Percentiles rank a stretch among this genome's conserved stretches.
Conservation (phyloP, 2,113 vertebrate species). For the Coregonus clupeaformis region DNA sequence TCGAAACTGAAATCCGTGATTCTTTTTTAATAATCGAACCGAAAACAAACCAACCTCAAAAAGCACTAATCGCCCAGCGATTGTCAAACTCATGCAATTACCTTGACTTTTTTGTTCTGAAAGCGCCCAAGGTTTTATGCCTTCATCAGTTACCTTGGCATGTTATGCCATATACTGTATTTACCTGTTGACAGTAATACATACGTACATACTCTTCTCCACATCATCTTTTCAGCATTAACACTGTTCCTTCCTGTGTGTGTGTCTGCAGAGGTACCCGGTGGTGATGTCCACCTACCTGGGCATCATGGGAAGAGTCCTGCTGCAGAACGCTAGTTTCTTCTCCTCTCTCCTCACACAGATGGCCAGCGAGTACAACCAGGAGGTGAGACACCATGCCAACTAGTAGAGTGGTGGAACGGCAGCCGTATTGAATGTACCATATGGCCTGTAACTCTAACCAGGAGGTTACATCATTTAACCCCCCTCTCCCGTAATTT, state of each 20-base stretch:
- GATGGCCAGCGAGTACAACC: slow-evolving; percentile 85
- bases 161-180: too few relatives aligned
- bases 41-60: too few relatives aligned
- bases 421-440: too few relatives aligned
- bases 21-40: too few relatives aligned
- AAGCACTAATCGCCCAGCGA: not conserved
- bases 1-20: too few relatives aligned
- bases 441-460: too few relatives aligned
- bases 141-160: not conserved
- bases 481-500: too few relatives aligned
- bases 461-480: too few relatives aligned
- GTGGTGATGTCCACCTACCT: slow-evolving; percentile 96
- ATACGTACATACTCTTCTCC: too few relatives aligned
- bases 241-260: not conserved
- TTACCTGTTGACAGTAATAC: too few relatives aligned
- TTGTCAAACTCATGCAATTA: not conserved
- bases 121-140: not conserved
- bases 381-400: slow-evolving; percentile 78
- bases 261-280: slow-evolving; percentile 82
- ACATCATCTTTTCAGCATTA: not conserved
- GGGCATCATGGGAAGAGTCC: slow-evolving; percentile 87
- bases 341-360: slow-evolving; percentile 91
- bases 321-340: slow-evolving; percentile 90
- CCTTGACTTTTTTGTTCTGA: not conserved
- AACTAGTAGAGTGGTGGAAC: too few relatives aligned